Evolutionary conservation across 1,140 invertebrate species (phyloP).

Genomic region (Drosophila serrata): DNA sequence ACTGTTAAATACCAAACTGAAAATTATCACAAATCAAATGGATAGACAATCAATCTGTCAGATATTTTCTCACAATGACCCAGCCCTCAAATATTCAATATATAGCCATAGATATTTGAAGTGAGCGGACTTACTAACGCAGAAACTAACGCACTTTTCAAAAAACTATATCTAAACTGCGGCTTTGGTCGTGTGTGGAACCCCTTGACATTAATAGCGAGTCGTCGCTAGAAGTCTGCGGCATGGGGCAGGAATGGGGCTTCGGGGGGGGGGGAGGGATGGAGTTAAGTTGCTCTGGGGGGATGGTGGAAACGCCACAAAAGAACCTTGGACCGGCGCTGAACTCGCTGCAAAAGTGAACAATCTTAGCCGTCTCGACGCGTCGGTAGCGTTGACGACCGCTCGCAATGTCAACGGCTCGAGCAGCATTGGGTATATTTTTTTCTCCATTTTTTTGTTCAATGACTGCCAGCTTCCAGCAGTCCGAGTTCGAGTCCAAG

Average conservation of each 20-base stretch:
- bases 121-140: conserved; percentile 68
- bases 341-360: conserved; percentile 73
- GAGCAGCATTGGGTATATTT: conserved; percentile 14
- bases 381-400: conserved; percentile 66
- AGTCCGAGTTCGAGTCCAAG: too few relatives aligned
- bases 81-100: conserved; percentile 17
- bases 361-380: conserved; percentile 58
- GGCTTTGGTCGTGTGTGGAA: conserved; percentile 72
- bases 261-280: not conserved
- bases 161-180: conserved; percentile 32
- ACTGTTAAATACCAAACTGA: conserved; percentile 2
- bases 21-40: conserved; percentile 41
- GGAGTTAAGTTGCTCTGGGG: not conserved
- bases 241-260: conserved; percentile 14
- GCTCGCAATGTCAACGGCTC: conserved; percentile 79
- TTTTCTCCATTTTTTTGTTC: not conserved
- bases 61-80: conserved; percentile 32
- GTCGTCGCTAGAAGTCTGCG: conserved; percentile 43
- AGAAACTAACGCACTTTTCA: conserved; percentile 82
- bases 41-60: conserved; percentile 33
- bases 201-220: conserved; percentile 82
- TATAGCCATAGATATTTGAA: conserved; percentile 18
- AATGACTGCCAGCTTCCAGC: conserved; percentile 38
- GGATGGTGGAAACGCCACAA: conserved; percentile 54
- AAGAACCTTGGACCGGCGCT: conserved; percentile 74